Conservation (phyloP, 2,888 invertebrate genomes). For the Dermolepida albohirtum region DNA sequence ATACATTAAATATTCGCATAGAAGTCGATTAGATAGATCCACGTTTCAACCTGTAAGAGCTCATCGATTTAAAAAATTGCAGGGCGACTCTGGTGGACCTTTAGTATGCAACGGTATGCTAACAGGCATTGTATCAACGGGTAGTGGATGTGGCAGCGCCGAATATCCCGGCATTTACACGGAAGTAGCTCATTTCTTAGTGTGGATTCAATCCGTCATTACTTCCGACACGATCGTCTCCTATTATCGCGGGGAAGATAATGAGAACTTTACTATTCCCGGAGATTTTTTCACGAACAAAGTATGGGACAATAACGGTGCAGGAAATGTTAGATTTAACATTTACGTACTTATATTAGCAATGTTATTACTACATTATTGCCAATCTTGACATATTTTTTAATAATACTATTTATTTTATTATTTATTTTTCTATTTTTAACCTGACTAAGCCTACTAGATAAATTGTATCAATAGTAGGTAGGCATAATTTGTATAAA, state of each 20-base stretch:
- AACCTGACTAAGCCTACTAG: not conserved
- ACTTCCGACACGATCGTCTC: not conserved
- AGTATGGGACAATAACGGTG: slow-evolving; percentile 12
- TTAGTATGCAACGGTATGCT: slow-evolving; percentile 51
- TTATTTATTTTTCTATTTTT: not conserved
- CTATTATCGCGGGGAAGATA: not conserved
- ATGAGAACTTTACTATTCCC: not conserved
- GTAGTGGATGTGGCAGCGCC: slow-evolving; percentile 51
- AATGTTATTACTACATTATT: slow-evolving; percentile 1
- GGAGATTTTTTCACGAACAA: slow-evolving; percentile 11
- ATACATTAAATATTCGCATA: no score
- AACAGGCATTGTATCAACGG: slow-evolving; percentile 54
- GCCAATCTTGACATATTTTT: not conserved
- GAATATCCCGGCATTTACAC: slow-evolving; percentile 55
- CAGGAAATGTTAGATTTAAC: not conserved
- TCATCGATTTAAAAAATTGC: slow-evolving; percentile 2
- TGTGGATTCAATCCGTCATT: slow-evolving; percentile 50
- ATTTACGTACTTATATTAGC: not conserved
- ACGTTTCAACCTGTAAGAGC: no score
- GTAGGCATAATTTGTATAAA: no score
- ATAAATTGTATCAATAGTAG: no score
- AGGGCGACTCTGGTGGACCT: slow-evolving; percentile 58
- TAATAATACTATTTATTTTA: slow-evolving; percentile 6
- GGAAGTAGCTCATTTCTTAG: slow-evolving; percentile 49
- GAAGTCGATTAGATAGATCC: no score